Evolutionary conservation across 2,888 invertebrate species (phyloP), one percentile per base, ranked within the genome.

Genomic region (Saturnia pavonia): DNA sequence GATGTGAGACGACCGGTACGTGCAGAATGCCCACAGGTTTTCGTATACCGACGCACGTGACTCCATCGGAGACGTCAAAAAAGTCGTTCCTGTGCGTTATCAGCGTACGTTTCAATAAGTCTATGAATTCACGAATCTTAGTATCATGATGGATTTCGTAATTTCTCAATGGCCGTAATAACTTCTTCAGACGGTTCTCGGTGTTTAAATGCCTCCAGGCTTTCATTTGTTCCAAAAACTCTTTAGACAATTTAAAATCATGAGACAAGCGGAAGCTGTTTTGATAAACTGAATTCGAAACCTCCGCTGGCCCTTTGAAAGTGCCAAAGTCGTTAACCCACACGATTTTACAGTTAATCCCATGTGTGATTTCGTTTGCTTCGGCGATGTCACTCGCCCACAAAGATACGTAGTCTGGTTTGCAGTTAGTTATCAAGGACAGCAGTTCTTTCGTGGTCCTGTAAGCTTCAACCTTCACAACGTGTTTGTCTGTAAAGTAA

Each of bases 381-480:
- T 84, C 83, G 0, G 86, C 81, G 1, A 85, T 70, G 40, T 85
- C 83, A 43, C 78, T 82, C 11, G 82, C 81, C 91, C 91, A 91
- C 6, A 90, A 72, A 0, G 90, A 88, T 9, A 88, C 65, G 63
- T 78, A 85, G 43, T 74, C 75, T 19, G 79, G 74, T 7, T 72
- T 69, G 1, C 74, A 71, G n/a, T 77, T 71, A 1, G 77, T 70
- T 0, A 87, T 8, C 8, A 91, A 68, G 14, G 82, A 72, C 14
- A 89, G 69, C 43, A 89, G 73, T 69, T 91, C 91, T 72, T 87
- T 88, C 0, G 77, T 82, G 0, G 88, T 90, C 71, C 91, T 83
- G 73, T 86, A 91, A 0, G 85, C 84, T 73, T 88, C 87, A 0
- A 88, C 77, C 0, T 69, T n/a, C 14, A 83, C 74, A 0, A 72